phyloP scores from a whole-genome alignment of 2,113 vertebrate genomes.

The Hirundichthys speculiger region DNA sequence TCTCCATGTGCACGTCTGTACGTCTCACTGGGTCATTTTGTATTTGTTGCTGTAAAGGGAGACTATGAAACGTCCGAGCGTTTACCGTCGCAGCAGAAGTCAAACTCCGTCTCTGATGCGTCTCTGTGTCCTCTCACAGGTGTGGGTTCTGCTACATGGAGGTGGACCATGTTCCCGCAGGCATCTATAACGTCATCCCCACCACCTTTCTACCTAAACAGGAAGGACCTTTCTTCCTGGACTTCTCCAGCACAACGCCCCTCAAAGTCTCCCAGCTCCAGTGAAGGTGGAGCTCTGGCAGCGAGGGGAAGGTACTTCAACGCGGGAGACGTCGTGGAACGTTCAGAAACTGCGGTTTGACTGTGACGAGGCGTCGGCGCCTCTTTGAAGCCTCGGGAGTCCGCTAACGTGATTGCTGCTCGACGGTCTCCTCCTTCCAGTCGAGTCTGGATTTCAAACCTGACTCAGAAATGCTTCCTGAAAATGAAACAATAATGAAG shows the following conservation, averaged over 20 bases:
- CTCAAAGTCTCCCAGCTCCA: conserved; percentile 92
- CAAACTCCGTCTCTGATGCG: neutral
- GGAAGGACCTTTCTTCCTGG: conserved; percentile 97
- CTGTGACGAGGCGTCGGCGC: neutral
- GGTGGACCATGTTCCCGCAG: conserved; percentile 85
- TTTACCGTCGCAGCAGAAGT: too few relatives aligned
- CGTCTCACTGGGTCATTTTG: too few relatives aligned
- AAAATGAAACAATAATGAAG: neutral
- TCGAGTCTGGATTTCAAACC: neutral
- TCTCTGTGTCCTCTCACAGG: conserved; percentile 66
- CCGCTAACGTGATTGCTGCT: conserved; percentile 19
- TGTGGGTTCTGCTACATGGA: conserved; percentile 98
- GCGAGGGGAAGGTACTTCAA: neutral
- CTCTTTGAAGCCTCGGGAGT: conserved; percentile 4
- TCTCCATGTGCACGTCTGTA: too few relatives aligned
- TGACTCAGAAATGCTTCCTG: neutral
- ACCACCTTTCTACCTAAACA: conserved; percentile 97
- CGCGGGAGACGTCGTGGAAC: neutral
- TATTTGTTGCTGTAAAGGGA: too few relatives aligned
- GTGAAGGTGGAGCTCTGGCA: conserved; percentile 68
- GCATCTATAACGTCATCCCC: conserved; percentile 94
- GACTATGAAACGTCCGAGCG: too few relatives aligned
- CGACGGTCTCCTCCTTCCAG: neutral
- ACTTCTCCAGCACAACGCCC: conserved; percentile 86
- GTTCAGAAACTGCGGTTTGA: conserved; percentile 5